Evolutionary conservation across 2,113 vertebrate species (phyloP).

Genomic region (Kobus ellipsiprymnus): DNA sequence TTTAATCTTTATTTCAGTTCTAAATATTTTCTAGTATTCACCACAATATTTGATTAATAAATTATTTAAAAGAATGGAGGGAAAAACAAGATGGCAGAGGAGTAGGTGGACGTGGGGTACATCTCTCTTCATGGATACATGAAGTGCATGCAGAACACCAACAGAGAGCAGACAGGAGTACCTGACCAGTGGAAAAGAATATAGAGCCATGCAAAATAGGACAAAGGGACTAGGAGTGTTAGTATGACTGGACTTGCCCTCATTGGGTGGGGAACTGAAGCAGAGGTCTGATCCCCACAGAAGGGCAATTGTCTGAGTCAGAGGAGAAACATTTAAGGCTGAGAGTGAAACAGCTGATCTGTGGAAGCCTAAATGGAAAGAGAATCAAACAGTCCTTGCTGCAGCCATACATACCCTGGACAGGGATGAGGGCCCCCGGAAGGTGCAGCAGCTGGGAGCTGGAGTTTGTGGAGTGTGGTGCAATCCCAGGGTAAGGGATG

Average conservation of each 20-base stretch:
- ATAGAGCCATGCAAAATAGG: accelerated
- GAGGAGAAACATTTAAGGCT: background rate
- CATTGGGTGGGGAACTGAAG: background rate
- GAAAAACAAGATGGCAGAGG: background rate
- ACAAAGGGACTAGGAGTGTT: background rate
- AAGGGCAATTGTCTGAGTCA: background rate
- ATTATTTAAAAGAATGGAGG: background rate
- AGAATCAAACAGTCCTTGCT: background rate
- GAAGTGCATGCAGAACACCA: background rate
- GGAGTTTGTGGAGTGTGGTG: background rate
- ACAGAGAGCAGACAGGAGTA: background rate
- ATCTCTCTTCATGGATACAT: background rate
- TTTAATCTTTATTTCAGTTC: background rate
- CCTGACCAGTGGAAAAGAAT: background rate
- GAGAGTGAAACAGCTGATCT: background rate
- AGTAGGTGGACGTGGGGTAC: background rate
- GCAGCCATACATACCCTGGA: accelerated
- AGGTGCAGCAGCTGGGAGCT: background rate
- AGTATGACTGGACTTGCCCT: background rate
- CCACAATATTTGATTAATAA: background rate
- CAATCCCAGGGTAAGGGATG: background rate
- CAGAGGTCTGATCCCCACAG: background rate
- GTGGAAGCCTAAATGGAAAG: background rate
- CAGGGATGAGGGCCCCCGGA: background rate
- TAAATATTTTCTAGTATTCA: background rate